Evolutionary conservation across 2,113 vertebrate species (phyloP).

Genomic region (Orycteropus afer): DNA sequence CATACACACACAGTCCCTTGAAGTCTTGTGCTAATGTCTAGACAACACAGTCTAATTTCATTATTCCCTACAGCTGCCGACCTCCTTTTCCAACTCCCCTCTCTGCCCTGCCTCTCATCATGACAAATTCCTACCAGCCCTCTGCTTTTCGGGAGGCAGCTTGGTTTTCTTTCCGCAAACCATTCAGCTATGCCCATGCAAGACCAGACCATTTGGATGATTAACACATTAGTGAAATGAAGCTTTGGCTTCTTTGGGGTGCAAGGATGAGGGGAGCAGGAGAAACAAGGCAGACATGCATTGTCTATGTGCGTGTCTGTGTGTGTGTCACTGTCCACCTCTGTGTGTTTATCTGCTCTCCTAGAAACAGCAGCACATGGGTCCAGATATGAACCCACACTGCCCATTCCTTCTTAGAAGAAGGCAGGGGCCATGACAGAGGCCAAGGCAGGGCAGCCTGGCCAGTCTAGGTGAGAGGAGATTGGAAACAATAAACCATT

Average conservation of each 20-base stretch:
- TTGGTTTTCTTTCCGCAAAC: constrained; percentile 55
- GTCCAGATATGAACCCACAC: neutral
- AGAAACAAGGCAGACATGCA: neutral
- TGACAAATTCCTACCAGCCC: neutral
- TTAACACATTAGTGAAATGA: neutral
- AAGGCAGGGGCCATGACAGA: neutral
- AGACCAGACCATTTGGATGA: neutral
- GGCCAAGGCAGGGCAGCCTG: neutral
- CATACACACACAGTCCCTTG: neutral
- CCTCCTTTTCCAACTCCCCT: neutral
- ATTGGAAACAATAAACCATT: constrained; percentile 94
- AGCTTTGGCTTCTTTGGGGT: neutral
- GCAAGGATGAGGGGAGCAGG: neutral
- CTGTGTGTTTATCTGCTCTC: neutral
- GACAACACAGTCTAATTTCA: neutral
- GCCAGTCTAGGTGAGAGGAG: constrained; percentile 86
- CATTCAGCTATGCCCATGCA: neutral
- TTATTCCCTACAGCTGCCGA: neutral
- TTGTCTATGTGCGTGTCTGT: neutral
- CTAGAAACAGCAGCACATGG: neutral
- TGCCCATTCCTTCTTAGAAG: neutral
- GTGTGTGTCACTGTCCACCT: too few relatives aligned
- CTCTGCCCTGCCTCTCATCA: neutral
- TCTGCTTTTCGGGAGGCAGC: neutral
- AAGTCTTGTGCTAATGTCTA: neutral